Evolutionary conservation across 2,888 invertebrate genomes (phyloP), one percentile per base, ranked within the genome.

Genomic region (Strigamia transsilvanica): DNA sequence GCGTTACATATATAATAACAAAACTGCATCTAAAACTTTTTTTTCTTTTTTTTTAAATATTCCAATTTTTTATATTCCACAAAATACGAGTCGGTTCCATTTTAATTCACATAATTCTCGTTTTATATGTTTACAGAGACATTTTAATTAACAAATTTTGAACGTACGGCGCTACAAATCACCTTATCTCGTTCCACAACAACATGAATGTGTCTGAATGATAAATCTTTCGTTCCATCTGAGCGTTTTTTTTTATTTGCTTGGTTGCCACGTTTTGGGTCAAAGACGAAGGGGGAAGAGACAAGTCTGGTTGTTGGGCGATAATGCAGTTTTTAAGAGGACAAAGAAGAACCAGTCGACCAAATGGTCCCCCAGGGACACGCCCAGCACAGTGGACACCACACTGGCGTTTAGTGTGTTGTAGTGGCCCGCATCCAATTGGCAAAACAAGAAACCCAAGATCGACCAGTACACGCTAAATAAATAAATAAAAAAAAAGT

Each of bases 381-480:
- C 21, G 61, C 61, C 61, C 61, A 23, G 18, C 61, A 66, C 18
- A 23, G 61, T 66, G 61, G 61, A 66, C 61, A 66, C 61, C 61
- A 66, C 61, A 23, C 23, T 66, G 61, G 61, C 18, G 21, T 66
- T 66, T 66, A 66, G 61, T 66, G 61, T 66, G 61, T 66, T 66
- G 21, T 66, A 66, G 61, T 66, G 61, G 61, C 61, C 61, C 61
- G 61, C 61, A 66, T 66, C 61, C 61, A 66, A 66, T 66, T 66
- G 61, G 61, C 61, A 66, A 66, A 66, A 66, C 61, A 66, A 66
- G 21, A 23, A 27, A 21, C 61, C 18, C 23, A 12, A 2, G 12
- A 66, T 66, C 61, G 61, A 66, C 21, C 61, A 2, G 15, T 46
- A 4, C n/a, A 46, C 46, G 46, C n/a, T 46, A 46, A 46, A 46